Conservation (phyloP, 30 jellyfish, hydroid and myxozoan species). For the Catostylus mosaicus region DNA sequence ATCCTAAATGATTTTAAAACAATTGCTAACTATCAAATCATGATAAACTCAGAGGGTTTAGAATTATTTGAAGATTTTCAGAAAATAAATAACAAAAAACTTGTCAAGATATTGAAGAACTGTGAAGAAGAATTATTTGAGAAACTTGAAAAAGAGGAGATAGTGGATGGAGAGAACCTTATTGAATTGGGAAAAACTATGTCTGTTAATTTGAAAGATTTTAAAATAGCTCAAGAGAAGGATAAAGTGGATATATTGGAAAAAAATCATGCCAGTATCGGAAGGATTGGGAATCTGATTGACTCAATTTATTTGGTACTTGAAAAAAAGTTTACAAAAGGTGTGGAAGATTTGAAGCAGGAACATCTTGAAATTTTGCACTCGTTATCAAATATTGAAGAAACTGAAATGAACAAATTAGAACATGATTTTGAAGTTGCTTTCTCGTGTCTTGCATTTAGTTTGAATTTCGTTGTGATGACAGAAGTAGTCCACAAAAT, state of each 20-base stretch:
- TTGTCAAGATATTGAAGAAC: constrained; percentile 7
- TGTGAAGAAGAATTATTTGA: constrained; percentile 64
- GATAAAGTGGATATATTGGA: constrained; percentile 18
- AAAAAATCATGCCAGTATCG: not conserved
- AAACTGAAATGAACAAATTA: constrained; percentile 43
- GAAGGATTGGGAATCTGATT: not conserved
- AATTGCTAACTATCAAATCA: not conserved
- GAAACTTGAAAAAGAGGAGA: constrained; percentile 29
- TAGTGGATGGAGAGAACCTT: constrained; percentile 22
- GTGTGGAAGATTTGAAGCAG: constrained; percentile 32
- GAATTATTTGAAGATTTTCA: constrained; percentile 48
- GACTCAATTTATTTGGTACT: constrained; percentile 9
- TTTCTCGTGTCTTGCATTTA: constrained; percentile 39
- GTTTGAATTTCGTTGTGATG: constrained; percentile 26
- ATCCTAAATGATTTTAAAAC: constrained; percentile 31
- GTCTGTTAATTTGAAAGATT: constrained; percentile 46
- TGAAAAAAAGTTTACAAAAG: constrained; percentile 6
- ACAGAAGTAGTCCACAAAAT: constrained; percentile 1
- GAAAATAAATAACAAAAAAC: constrained; percentile 14
- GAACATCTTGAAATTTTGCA: constrained; percentile 42
- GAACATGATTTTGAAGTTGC: constrained; percentile 56
- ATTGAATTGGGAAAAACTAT: constrained; percentile 23
- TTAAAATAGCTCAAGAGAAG: constrained; percentile 40
- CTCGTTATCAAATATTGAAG: constrained; percentile 52
- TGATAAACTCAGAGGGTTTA: constrained; percentile 23